phyloP scores from a whole-genome alignment of 2,797 vertebrate genomes.

The Tapera naevia region DNA sequence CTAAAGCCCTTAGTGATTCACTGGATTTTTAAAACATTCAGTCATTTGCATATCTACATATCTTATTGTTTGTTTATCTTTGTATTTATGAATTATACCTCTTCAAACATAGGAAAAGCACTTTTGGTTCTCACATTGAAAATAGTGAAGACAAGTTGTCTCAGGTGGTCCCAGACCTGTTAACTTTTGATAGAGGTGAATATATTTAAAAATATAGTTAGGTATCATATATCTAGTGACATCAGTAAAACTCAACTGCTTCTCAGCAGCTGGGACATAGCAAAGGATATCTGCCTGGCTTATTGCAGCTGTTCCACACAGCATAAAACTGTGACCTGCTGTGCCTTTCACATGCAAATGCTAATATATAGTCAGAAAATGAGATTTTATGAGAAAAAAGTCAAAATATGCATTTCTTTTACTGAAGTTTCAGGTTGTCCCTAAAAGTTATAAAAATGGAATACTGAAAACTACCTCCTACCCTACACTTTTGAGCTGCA shows the following conservation, averaged over 20 bases:
- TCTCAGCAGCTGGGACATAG: neutral
- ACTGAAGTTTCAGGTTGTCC: neutral
- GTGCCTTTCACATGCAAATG: neutral
- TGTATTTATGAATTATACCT: neutral
- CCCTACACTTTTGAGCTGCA: neutral
- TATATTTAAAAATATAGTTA: neutral
- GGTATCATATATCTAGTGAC: neutral
- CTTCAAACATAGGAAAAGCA: neutral
- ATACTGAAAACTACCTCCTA: neutral
- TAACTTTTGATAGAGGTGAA: neutral
- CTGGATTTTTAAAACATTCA: neutral
- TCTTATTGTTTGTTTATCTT: neutral
- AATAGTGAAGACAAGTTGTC: neutral
- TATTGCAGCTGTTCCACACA: neutral
- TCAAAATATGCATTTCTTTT: neutral
- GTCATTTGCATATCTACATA: neutral
- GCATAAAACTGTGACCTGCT: neutral
- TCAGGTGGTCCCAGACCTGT: neutral
- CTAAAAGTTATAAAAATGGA: neutral
- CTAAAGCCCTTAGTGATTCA: neutral
- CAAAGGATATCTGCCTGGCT: neutral
- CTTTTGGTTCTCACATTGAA: neutral
- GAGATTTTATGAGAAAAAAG: neutral
- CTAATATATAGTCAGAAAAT: neutral
- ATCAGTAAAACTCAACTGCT: neutral